phyloP scores from a whole-genome alignment of 2,797 vertebrate species.

The Hypotaenidia okinawae region DNA sequence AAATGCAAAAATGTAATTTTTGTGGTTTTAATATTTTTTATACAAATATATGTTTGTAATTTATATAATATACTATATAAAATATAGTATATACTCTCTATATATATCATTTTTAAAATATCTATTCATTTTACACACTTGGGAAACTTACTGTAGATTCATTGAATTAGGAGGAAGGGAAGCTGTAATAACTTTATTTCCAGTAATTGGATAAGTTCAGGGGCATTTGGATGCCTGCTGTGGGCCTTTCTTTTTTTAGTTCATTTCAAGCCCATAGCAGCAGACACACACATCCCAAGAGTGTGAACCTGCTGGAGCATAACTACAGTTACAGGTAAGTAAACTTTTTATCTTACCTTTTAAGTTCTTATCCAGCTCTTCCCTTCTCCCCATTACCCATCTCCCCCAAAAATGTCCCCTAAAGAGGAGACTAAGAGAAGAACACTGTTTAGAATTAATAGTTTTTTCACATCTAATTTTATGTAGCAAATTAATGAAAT shows the following conservation, averaged over 20 bases:
- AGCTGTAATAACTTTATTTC: background rate
- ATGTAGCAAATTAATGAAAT: background rate
- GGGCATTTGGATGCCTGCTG: background rate
- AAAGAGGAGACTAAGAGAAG: background rate
- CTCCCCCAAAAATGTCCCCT: background rate
- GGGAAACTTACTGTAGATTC: background rate
- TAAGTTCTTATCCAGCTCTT: background rate
- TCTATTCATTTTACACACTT: background rate
- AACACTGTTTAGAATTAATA: background rate
- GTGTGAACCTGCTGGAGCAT: conserved; percentile 30
- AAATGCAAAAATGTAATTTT: background rate
- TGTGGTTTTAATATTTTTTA: background rate
- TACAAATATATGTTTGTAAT: no score
- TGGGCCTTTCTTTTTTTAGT: background rate
- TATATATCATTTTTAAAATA: no score
- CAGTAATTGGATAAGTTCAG: background rate
- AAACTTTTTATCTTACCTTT: background rate
- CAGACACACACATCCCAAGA: conserved; percentile 18
- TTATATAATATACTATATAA: no score
- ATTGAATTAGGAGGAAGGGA: background rate
- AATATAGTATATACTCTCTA: no score
- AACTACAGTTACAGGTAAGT: conserved; percentile 41
- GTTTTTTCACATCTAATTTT: background rate
- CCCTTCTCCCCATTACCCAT: background rate
- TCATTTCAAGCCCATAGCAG: conserved; percentile 9